Percentiles rank a stretch among this genome's conserved stretches.
Evolutionary conservation across 2,797 vertebrate genomes (phyloP).

Genomic region (Pseudocheirus occidentalis): DNA sequence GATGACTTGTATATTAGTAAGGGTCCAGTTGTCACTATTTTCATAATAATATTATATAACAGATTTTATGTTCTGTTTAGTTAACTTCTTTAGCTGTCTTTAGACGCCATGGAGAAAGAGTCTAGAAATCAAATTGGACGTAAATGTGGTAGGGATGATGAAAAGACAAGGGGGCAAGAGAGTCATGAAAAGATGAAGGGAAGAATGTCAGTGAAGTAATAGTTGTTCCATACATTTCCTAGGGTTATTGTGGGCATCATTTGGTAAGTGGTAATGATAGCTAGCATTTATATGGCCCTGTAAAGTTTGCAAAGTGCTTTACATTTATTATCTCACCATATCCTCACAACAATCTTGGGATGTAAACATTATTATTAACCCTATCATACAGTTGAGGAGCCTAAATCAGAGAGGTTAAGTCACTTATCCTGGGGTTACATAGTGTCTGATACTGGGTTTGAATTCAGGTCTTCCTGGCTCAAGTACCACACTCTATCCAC

Average conservation of each 20-base stretch:
- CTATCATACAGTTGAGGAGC: not conserved
- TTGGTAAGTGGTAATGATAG: not conserved
- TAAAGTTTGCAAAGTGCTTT: not conserved
- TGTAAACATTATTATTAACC: not conserved
- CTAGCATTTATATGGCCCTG: not conserved
- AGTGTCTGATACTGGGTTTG: not conserved
- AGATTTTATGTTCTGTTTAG: not conserved
- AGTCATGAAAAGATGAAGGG: not conserved
- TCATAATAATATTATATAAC: not conserved
- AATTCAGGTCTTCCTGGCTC: not conserved
- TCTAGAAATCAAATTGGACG: not conserved
- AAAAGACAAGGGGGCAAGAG: not conserved
- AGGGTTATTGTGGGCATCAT: not conserved
- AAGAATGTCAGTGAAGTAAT: not conserved
- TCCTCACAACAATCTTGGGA: not conserved
- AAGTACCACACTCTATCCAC: not conserved
- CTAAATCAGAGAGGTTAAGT: not conserved
- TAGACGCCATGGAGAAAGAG: not conserved
- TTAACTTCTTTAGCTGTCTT: not conserved
- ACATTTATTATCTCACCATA: not conserved
- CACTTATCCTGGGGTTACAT: not conserved
- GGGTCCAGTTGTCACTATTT: not conserved
- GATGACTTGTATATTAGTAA: not conserved
- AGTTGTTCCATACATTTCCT: not conserved
- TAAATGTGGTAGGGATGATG: not conserved